Conservation (phyloP, 2,113 vertebrate genomes). For the Vicugna pacos region DNA sequence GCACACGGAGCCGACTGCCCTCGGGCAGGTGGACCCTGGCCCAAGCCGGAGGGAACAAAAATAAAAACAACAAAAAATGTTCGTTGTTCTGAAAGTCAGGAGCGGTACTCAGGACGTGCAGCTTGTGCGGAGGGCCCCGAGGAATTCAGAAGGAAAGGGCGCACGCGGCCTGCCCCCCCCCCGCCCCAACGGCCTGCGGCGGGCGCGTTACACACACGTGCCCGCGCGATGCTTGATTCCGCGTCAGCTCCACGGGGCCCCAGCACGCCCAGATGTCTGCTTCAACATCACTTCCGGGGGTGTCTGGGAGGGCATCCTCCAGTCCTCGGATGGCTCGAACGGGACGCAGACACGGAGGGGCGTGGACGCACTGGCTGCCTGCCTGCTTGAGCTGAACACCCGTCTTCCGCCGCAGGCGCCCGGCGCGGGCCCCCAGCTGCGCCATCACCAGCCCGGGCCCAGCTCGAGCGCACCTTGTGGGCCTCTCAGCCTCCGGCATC, state of each 20-base stretch:
- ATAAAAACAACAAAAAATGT: too few species aligned
- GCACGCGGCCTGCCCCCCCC: too few species aligned
- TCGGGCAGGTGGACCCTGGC: too few species aligned
- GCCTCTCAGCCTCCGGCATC: neutral
- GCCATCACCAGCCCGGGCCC: rapidly evolving
- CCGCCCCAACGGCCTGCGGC: neutral
- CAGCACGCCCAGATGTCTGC: neutral
- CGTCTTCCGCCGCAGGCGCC: too few species aligned
- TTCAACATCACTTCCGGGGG: rapidly evolving
- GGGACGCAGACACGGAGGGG: neutral
- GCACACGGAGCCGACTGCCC: too few species aligned
- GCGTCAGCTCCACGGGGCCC: neutral
- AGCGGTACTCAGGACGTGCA: neutral
- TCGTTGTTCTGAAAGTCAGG: neutral
- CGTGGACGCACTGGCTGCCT: neutral
- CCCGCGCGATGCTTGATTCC: neutral
- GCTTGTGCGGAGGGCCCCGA: neutral
- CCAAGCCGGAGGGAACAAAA: neutral
- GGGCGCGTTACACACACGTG: rapidly evolving
- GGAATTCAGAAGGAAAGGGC: too few species aligned
- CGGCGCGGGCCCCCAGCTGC: neutral
- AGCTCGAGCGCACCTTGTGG: rapidly evolving
- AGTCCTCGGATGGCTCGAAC: rapidly evolving
- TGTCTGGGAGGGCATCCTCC: neutral
- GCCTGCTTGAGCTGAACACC: neutral